Percentiles rank a stretch among this genome's conserved stretches.
phyloP scores from a whole-genome alignment of 2,888 invertebrate species.

The Rhabditoides inermis region DNA sequence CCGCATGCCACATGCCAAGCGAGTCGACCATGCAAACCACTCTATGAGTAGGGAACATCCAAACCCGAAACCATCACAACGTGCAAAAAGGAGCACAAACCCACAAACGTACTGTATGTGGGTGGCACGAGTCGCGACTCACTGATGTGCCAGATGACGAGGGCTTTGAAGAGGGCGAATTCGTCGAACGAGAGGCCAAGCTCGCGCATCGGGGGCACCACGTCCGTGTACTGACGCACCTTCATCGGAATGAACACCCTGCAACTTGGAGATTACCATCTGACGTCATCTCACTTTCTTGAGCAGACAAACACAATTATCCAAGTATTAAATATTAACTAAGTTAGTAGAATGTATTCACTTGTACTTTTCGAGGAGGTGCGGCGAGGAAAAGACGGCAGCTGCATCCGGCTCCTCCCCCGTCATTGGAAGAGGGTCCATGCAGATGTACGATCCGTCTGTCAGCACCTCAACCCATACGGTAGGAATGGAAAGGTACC shows the following conservation, averaged over 20 bases:
- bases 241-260: constrained; percentile 13
- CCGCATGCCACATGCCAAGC: too few relatives aligned
- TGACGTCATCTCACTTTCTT: too few relatives aligned
- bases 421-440: constrained; percentile 8
- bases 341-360: not conserved
- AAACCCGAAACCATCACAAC: too few relatives aligned
- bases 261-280: too few relatives aligned
- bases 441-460: constrained; percentile 10
- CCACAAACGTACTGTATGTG: too few relatives aligned
- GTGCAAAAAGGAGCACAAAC: too few relatives aligned
- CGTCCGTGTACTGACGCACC: constrained; percentile 10
- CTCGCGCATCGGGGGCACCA: constrained; percentile 10
- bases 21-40: too few relatives aligned
- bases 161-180: constrained; percentile 14
- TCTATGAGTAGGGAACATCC: too few relatives aligned
- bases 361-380: constrained; percentile 12
- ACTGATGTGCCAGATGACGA: constrained; percentile 20
- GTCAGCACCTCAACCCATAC: too few relatives aligned
- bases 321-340: not conserved
- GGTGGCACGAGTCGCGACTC: too few relatives aligned
- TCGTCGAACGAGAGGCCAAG: constrained; percentile 13
- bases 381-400: constrained; percentile 10
- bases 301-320: not conserved
- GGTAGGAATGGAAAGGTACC: too few relatives aligned
- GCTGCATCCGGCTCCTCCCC: constrained; percentile 5